Base-by-base conservation (phyloP, 2,888 invertebrate genomes). In the Gnatocerus cornutus region DNA sequence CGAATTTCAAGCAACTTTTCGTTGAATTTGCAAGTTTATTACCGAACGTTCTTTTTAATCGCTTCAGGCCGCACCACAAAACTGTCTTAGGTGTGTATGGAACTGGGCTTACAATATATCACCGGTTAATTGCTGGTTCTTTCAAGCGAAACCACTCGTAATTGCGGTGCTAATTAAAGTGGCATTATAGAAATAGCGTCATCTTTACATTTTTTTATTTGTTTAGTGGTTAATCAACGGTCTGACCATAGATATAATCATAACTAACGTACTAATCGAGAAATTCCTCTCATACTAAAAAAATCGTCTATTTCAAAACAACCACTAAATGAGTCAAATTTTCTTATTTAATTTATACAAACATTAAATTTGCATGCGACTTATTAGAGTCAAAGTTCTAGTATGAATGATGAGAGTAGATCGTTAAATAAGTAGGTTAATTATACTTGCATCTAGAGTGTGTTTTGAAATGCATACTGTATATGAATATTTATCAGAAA, bases 1-100 rank as follows among this genome's bases (percentile, higher is more conserved):
- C 68, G 67, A 75, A 72, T 74, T 73, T 73, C 66, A 71, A 72
- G 71, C 71, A 70, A 72, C 71, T 63, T 56, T 63, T 61, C 12
- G 33, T 9, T 12, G 48, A 59, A 43, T 69, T 58, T 58, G 61
- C 45, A 65, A 65, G 41, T 68, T 62, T 68, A 55, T 55, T 55
- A 41, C 41, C 39, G 33, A 16, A 63, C 41, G 9, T 14, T 39
- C 30, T 53, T 63, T 62, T 63, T 63, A 53, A 27, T 39, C 29
- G 33, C 61, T 12, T 29, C 30, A 27, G 27, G 61, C 61, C 8
- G 59, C 45, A 3, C 4, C 27, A 29, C 48, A 37, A 48, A 61
- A 61, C 48, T 61, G 61, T 50, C 50, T 53, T 61, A 45, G 61
- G 48, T 68, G 41, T 63, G 50, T 56, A 30, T 45, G 37, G 41